These are phyloP conservation scores for Euplagia quadripunctaria DNA, from an alignment of 2,888 invertebrate species.

Conservation along the genomic window DNA sequence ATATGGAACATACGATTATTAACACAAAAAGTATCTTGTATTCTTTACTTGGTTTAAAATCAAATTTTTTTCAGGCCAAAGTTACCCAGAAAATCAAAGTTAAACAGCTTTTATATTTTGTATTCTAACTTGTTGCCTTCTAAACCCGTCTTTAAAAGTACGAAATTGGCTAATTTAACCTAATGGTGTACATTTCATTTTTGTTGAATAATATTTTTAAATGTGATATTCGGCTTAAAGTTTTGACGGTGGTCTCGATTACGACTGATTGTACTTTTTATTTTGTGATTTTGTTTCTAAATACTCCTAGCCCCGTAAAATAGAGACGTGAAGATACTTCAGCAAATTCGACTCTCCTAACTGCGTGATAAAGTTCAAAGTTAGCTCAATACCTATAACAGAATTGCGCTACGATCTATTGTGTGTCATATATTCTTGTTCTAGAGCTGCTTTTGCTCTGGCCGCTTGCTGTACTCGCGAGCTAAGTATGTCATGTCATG, in stretches of 20 bases:
- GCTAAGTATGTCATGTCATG: neutral
- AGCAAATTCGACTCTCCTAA: neutral
- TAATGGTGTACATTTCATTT: slow-evolving; percentile 39
- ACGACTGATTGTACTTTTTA: slow-evolving; percentile 47
- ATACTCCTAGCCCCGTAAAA: neutral
- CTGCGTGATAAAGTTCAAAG: neutral
- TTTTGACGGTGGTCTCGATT: slow-evolving; percentile 37
- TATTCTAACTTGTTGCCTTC: neutral
- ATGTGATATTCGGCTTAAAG: slow-evolving; percentile 54
- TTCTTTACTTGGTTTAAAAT: neutral
- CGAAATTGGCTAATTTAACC: slow-evolving; percentile 4
- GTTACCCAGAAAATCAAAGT: neutral
- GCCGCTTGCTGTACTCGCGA: neutral
- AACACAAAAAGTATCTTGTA: no score
- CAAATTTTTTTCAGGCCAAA: neutral
- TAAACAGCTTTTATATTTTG: neutral
- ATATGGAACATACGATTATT: no score
- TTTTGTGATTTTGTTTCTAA: slow-evolving; percentile 32
- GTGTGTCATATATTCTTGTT: neutral
- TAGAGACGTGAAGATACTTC: neutral
- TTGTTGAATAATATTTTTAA: slow-evolving; percentile 42
- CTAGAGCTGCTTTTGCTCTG: neutral
- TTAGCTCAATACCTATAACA: neutral
- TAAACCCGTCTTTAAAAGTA: neutral
- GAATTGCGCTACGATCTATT: neutral